phyloP scores from a whole-genome alignment of 2,888 invertebrate genomes.

The Hypomecis atomaria region DNA sequence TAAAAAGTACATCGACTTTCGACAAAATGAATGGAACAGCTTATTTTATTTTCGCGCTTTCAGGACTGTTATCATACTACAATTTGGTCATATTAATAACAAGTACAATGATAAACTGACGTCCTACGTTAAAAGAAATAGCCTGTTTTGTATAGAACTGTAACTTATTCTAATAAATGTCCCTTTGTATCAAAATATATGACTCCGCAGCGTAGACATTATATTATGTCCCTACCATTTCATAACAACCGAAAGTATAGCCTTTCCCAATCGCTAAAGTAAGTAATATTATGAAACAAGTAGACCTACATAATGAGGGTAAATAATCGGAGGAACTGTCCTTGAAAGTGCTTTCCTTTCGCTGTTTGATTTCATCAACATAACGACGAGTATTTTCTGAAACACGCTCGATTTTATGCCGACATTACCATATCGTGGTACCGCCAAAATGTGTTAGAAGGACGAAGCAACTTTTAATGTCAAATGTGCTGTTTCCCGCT shows the following conservation, averaged over 20 bases:
- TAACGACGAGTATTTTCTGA: conserved; percentile 14
- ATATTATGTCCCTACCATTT: neutral
- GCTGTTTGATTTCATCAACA: conserved; percentile 18
- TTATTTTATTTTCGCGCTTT: no score
- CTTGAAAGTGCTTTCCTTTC: conserved; percentile 20
- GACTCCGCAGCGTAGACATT: no score
- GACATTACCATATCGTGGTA: neutral
- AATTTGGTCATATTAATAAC: no score
- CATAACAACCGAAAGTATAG: neutral
- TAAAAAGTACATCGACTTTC: no score
- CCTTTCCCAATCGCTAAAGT: neutral
- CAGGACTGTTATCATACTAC: no score
- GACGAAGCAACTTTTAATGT: neutral
- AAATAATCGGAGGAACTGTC: conserved; percentile 13
- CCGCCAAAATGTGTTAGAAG: neutral
- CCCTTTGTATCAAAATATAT: no score
- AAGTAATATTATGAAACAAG: conserved; percentile 10
- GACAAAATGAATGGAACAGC: no score
- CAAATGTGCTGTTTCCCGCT: neutral
- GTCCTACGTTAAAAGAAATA: no score
- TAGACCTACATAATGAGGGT: conserved; percentile 12
- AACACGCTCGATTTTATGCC: conserved; percentile 6
- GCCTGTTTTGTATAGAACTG: no score
- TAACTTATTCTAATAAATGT: no score
- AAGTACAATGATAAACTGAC: no score